Base-by-base conservation (phyloP, 2,888 invertebrate species). In the Lasioglossum marginatum region DNA sequence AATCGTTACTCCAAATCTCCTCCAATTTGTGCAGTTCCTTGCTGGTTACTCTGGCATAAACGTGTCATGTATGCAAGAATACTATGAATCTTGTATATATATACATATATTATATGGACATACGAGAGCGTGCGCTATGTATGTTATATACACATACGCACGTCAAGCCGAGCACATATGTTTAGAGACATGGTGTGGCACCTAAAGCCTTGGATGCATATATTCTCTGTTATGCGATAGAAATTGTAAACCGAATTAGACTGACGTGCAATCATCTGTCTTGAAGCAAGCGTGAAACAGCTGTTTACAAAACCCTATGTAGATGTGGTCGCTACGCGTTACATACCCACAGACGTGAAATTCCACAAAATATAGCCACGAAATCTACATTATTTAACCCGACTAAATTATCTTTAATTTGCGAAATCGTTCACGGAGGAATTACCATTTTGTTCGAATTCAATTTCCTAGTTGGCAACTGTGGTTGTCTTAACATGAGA, bases 1-100 rank as follows among this genome's bases (percentile, higher is more conserved):
- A 74, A 40, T 71, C 45, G 68, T 40, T 63, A 34, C 71, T 27
- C 37, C 60, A 77, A 45, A 63, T 60, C 71, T 72, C 48, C n/a
- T 66, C 63, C 81, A 81, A 81, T 77, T 81, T 77, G 77, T 48
- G 45, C 81, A 63, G 77, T 81, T 66, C 48, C 48, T 72, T 40
- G n/a, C 60, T 10, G 71, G 45, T 48, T 72, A 63, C 52, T 60
- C 27, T 16, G 37, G 72, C 48, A 68, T 77, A 52, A 66, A 77
- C 72, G 60, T 63, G 77, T 73, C 77, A 66, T 77, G 66, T 73
- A 66, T 68, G 23, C n/a, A 68, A 73, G 66, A 73, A 82, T 73
- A 78, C 52, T 73, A 48, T 78, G 72, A 82, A 73, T 73, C 72
- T 77, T 73, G 40, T 43, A 52, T 52, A 70, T 52, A 70, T 81